Conservation (phyloP, 2,888 invertebrate genomes). For the Plusia festucae region DNA sequence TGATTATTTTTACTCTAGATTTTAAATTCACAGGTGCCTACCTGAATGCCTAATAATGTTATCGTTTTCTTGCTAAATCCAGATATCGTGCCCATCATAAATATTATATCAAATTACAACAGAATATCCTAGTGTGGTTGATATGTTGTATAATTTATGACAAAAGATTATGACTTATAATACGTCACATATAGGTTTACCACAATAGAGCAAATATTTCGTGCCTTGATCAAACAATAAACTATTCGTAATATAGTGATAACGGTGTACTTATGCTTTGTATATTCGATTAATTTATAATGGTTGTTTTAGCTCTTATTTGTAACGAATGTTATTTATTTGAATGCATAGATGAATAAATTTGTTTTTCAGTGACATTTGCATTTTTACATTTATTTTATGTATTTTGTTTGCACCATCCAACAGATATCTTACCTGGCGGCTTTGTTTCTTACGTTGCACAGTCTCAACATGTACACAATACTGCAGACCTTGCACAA, state of each 20-base stretch:
- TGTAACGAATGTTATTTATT: slow-evolving; percentile 65
- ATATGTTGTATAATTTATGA: slow-evolving; percentile 19
- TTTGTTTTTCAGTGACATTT: slow-evolving; percentile 76
- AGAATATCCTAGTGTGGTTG: slow-evolving; percentile 12
- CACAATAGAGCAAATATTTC: slow-evolving; percentile 34
- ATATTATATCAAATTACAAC: slow-evolving; percentile 19
- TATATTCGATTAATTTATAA: slow-evolving; percentile 67
- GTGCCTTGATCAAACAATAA: slow-evolving; percentile 44
- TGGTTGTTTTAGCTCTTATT: slow-evolving; percentile 61
- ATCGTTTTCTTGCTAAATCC: slow-evolving; percentile 25
- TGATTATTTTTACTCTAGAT: slow-evolving; percentile 30
- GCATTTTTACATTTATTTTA: slow-evolving; percentile 68
- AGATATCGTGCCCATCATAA: slow-evolving; percentile 33
- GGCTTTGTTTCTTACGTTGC: slow-evolving; percentile 95
- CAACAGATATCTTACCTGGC: slow-evolving; percentile 94
- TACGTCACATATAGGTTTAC: slow-evolving; percentile 7
- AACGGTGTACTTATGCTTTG: slow-evolving; percentile 68
- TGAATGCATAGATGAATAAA: slow-evolving; percentile 74
- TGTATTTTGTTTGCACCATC: slow-evolving; percentile 71
- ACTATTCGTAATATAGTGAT: slow-evolving; percentile 53
- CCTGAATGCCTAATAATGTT: slow-evolving; percentile 17
- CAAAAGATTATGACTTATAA: slow-evolving; percentile 27
- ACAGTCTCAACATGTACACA: slow-evolving; percentile 96
- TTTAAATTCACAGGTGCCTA: slow-evolving; percentile 13
- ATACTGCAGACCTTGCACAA: slow-evolving; percentile 96